Percentiles rank a stretch among this genome's conserved stretches.
Conservation (phyloP, 92 coral and sea anemone species). For the Isaurus tuberculatus region DNA sequence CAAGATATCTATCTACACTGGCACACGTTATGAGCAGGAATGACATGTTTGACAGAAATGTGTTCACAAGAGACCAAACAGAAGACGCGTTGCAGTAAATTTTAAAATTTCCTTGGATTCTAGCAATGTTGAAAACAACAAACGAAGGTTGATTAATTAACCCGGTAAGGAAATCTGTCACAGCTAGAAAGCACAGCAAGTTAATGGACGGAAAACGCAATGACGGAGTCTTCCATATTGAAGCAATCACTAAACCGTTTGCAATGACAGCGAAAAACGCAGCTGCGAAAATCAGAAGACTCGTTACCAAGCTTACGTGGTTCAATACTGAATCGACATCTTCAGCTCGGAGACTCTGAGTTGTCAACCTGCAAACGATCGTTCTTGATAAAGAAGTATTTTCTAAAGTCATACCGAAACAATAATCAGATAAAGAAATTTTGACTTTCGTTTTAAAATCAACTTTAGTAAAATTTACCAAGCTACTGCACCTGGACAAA, state of each 20-base stretch:
- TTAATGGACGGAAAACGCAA: slow-evolving; percentile 18
- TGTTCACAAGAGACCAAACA: slow-evolving; percentile 40
- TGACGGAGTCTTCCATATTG: slow-evolving; percentile 30
- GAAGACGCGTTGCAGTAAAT: slow-evolving; percentile 26
- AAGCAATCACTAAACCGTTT: slow-evolving; percentile 30
- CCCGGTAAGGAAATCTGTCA: slow-evolving; percentile 40
- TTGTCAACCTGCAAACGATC: slow-evolving; percentile 20
- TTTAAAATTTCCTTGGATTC: slow-evolving; percentile 28
- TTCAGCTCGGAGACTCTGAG: slow-evolving; percentile 39
- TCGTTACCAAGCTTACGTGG: slow-evolving; percentile 27
- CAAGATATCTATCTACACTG: slow-evolving; percentile 37
- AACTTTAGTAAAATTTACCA: neutral
- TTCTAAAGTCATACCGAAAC: neutral
- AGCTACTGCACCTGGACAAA: slow-evolving; percentile 10
- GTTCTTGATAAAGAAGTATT: slow-evolving; percentile 15
- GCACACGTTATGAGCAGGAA: slow-evolving; percentile 39
- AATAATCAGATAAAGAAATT: neutral
- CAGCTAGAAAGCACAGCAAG: slow-evolving; percentile 32
- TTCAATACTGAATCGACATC: slow-evolving; percentile 38
- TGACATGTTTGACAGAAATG: slow-evolving; percentile 38
- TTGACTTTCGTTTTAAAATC: too few species aligned
- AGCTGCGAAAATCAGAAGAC: slow-evolving; percentile 20
- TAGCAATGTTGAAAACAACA: slow-evolving; percentile 36
- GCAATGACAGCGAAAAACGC: slow-evolving; percentile 35
- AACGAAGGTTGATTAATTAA: slow-evolving; percentile 39